Evolutionary conservation across 1,140 invertebrate genomes (phyloP), one percentile per base, ranked within the genome.

Genomic region (Anastrepha obliqua): DNA sequence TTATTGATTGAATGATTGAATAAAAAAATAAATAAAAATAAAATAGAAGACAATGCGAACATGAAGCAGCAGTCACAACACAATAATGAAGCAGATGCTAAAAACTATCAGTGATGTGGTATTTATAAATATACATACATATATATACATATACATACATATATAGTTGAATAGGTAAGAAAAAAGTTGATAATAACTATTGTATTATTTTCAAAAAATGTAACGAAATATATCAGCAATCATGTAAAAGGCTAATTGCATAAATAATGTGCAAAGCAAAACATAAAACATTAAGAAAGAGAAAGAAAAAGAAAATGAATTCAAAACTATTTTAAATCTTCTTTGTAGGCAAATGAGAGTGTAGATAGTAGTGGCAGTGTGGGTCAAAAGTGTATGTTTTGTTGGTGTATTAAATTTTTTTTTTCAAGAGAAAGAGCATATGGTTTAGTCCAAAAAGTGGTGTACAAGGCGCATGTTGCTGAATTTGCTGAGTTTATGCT

Each of bases 171-270:
- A 62, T 86, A 62, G 20, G 29, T 62, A 86, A 62, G 58, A 58
- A 44, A 85, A 59, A 86, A 59, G 85, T 86, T 86, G 60, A 86
- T 62, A 64, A 86, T 86, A 86, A 62, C 60, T 86, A 62, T 39
- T 86, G 60, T 62, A 86, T 62, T 86, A 62, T 64, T 62, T 62
- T 86, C 55, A 62, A 86, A 86, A 86, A 58, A 58, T 62, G 55
- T 62, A 86, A 86, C 55, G 60, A 59, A 62, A 86, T 86, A 58
- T 86, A 62, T 62, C 60, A 86, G 55, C 55, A 47, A 86, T 62
- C 55, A 86, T 60, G 85, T 86, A 86, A 59, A 86, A 86, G 58
- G 51, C 39, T 62, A 86, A 85, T 13, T 20, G 15, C 51, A 55
- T 47, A 44, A 55, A 62, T 62, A 58, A 29, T 67, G 29, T 7